Evolutionary conservation across 2,113 vertebrate genomes (phyloP), one percentile per base, ranked within the genome.

Genomic region (Planiliza haematocheilus): DNA sequence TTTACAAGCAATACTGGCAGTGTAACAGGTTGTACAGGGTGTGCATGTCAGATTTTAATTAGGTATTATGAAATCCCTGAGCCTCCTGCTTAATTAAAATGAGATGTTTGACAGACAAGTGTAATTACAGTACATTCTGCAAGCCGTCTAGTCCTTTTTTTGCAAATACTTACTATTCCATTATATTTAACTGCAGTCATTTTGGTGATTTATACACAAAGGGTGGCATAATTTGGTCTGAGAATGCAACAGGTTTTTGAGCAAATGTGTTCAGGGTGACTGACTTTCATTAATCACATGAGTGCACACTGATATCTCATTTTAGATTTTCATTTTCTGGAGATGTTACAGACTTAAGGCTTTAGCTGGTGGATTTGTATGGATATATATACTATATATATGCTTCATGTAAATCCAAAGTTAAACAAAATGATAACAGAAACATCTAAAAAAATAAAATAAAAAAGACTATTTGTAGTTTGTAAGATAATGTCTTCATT

Each of bases 201-300:
- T 24, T 38, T 17, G 10, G 17, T 14, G 4, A 24, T 58, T 10
- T 39, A 4, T 41, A 14, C 10, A 52, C 1, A 18, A 18, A n/a
- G 20, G 8, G 17, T n/a, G 1, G 7, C 6, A 51, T 13, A 3
- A 37, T 43, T 42, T 43, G 8, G 9, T 46, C 46, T 18, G 38
- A 50, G 58, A 59, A 46, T 43, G 21, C 56, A 71, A 56, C 39
- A 63, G 59, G 38, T 50, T 49, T 61, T 21, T 45, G 18, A 69
- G 21, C 16, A 20, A 18, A 49, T 21, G 9, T 37, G 10, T 61
- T 58, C 11, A 20, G 14, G 10, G 34, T 20, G 41, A 12, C n/a
- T 49, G 49, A 43, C n/a, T 55, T 41, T 12, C 20, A 16, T 1
- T 16, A 1, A 37, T 30, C 21, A 16, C 30, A 12, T 41, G 18